Conservation (phyloP, 2,888 invertebrate genomes). For the Xestia c-nigrum region DNA sequence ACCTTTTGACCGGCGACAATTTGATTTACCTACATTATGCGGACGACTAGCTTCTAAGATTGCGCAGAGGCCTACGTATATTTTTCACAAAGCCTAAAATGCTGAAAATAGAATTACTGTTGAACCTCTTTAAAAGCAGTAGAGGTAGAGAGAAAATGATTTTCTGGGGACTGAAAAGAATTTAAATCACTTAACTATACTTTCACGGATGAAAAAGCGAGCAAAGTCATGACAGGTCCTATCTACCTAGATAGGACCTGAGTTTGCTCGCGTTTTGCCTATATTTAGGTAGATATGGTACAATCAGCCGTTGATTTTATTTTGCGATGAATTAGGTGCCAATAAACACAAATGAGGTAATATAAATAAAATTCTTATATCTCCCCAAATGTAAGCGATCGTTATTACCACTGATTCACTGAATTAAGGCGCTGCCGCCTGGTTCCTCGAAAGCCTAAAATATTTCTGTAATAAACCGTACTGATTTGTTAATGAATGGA, state of each 20-base stretch:
- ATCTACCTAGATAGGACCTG: no score
- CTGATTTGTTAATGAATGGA: slow-evolving; percentile 48
- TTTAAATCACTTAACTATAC: not conserved
- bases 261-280: no score
- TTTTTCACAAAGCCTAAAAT: slow-evolving; percentile 1
- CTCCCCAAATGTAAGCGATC: not conserved
- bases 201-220: not conserved
- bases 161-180: not conserved
- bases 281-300: not conserved
- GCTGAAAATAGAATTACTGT: slow-evolving; percentile 6
- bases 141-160: not conserved
- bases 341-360: not conserved
- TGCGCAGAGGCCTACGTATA: not conserved
- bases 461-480: slow-evolving; percentile 18
- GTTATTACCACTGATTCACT: slow-evolving; percentile 7
- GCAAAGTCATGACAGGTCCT: not conserved
- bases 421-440: not conserved
- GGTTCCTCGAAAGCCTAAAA: slow-evolving; percentile 9
- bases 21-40: slow-evolving; percentile 26
- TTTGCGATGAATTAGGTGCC: not conserved
- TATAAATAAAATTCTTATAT: not conserved
- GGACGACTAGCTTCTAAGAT: slow-evolving; percentile 6
- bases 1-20: slow-evolving; percentile 28
- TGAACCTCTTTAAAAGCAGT: not conserved
- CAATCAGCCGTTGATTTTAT: not conserved